Conservation (phyloP, 2,888 invertebrate species). For the Dexiosoma caninum region DNA sequence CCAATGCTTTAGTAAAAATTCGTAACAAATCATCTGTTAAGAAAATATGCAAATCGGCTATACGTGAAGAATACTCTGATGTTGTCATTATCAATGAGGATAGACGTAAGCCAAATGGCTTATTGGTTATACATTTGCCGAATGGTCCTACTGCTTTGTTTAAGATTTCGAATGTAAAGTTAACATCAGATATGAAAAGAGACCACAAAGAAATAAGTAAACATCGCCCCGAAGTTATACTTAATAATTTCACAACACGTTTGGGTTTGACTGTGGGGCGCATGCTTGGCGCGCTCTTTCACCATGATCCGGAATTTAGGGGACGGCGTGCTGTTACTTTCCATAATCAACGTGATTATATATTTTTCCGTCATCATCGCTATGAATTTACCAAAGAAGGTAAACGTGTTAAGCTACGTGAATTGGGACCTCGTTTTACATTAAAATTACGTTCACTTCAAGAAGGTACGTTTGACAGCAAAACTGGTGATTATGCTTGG, state of each 20-base stretch:
- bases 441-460: constrained; percentile 94
- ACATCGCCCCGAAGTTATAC: constrained; percentile 95
- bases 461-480: constrained; percentile 97
- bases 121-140: constrained; percentile 95
- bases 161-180: constrained; percentile 93
- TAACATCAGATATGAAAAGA: constrained; percentile 90
- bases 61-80: constrained; percentile 89
- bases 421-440: constrained; percentile 98
- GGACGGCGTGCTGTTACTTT: constrained; percentile 97
- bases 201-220: constrained; percentile 88
- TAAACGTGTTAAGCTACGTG: constrained; percentile 86
- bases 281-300: constrained; percentile 95
- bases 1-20: constrained; percentile 92
- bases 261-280: constrained; percentile 93
- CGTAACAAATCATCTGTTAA: constrained; percentile 94
- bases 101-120: constrained; percentile 92
- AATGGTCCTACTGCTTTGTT: constrained; percentile 98
- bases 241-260: constrained; percentile 97
- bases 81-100: constrained; percentile 96
- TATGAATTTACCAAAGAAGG: constrained; percentile 93
- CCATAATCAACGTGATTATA: constrained; percentile 99
- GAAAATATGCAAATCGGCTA: constrained; percentile 92
- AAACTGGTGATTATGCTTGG: constrained; percentile 98
- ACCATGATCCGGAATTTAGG: constrained; percentile 96
- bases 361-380: constrained; percentile 98